These are phyloP conservation scores for Liolophura sinensis DNA, from an alignment of 1,140 invertebrate genomes.

Conservation along the genomic window DNA sequence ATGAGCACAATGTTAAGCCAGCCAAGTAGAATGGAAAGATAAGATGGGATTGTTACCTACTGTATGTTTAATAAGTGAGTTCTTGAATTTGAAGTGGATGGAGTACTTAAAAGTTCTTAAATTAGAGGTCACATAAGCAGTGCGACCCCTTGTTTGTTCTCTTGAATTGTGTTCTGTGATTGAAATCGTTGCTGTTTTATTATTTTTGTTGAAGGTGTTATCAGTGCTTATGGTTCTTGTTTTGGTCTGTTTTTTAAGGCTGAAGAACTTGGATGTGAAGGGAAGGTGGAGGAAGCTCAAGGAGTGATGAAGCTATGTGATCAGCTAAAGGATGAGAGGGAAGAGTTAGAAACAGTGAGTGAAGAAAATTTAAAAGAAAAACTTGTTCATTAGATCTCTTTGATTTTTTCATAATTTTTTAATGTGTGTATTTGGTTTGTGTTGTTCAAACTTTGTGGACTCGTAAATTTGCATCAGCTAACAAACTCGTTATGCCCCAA, in stretches of 20 bases:
- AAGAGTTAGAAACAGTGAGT: constrained; percentile 68
- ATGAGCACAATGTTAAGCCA: too few species aligned
- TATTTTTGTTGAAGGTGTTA: neutral
- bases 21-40: too few species aligned
- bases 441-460: too few species aligned
- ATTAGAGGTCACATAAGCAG: too few species aligned
- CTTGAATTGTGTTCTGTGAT: too few species aligned
- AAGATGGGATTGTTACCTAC: too few species aligned
- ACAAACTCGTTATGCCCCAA: neutral
- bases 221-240: neutral
- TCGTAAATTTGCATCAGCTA: too few species aligned
- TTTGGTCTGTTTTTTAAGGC: constrained; percentile 38
- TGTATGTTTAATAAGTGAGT: too few species aligned
- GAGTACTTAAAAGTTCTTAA: too few species aligned
- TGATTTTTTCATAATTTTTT: neutral
- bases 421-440: neutral
- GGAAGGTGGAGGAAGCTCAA: constrained; percentile 95
- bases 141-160: too few species aligned
- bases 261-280: constrained; percentile 90
- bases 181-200: too few species aligned
- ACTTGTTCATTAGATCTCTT: neutral
- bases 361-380: neutral
- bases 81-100: too few species aligned
- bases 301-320: constrained; percentile 95
- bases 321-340: constrained; percentile 90